Evolutionary conservation across 2,888 invertebrate genomes (phyloP).

Genomic region (Eurytoma adleriae): DNA sequence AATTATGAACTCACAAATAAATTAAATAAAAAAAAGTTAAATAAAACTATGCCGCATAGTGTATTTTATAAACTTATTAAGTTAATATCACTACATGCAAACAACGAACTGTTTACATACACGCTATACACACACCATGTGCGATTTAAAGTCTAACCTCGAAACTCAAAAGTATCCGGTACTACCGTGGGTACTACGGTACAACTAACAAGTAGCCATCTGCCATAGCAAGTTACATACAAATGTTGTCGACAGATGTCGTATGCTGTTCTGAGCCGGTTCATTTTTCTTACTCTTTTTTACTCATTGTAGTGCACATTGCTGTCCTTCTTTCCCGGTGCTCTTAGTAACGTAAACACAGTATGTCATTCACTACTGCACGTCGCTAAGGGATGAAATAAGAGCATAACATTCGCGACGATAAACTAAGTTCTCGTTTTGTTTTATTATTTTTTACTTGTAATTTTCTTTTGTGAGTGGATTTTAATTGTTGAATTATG

Average conservation of each 20-base stretch:
- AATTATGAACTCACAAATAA: too few relatives aligned
- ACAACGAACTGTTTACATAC: background rate
- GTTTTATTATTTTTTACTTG: slow-evolving; percentile 4
- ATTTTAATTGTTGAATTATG: background rate
- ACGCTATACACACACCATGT: background rate
- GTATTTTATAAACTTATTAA: background rate
- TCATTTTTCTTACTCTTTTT: background rate
- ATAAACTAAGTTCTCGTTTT: slow-evolving; percentile 13
- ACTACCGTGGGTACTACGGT: too few relatives aligned
- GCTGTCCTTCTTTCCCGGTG: slow-evolving; percentile 1
- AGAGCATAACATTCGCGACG: slow-evolving; percentile 55
- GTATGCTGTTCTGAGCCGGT: background rate
- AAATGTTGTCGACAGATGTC: slow-evolving; percentile 33
- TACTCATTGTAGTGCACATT: background rate
- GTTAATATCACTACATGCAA: background rate
- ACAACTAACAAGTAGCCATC: too few relatives aligned
- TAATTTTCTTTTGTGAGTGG: background rate
- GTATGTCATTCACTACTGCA: background rate
- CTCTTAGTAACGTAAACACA: background rate
- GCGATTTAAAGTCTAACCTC: background rate
- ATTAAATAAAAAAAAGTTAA: too few relatives aligned
- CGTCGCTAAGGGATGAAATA: slow-evolving; percentile 58
- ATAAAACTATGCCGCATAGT: too few relatives aligned
- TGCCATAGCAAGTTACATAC: too few relatives aligned
- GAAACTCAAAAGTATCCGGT: too few relatives aligned